Conservation (phyloP, 2,113 vertebrate species). For the Pollachius pollachius region DNA sequence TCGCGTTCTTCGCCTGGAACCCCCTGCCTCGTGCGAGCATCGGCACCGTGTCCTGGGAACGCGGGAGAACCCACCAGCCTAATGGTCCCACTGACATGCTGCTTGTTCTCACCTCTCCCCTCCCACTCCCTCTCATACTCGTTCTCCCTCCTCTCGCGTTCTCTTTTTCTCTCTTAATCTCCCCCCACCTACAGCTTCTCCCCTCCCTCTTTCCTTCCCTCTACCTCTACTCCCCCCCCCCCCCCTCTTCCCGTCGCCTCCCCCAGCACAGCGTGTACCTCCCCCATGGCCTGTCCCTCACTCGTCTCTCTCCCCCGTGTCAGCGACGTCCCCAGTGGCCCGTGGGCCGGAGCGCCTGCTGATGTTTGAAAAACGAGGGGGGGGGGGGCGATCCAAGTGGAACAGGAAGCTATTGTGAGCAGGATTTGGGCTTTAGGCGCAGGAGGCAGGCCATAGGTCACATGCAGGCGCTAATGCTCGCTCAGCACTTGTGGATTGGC, state of each 20-base stretch:
- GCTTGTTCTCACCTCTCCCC: constrained; percentile 50
- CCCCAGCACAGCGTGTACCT: constrained; percentile 29
- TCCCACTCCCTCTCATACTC: constrained; percentile 43
- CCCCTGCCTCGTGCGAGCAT: constrained; percentile 46
- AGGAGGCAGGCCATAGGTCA: constrained; percentile 77
- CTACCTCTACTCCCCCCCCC: constrained; percentile 22
- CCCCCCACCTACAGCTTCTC: constrained; percentile 13
- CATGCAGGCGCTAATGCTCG: constrained; percentile 78
- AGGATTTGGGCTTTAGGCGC: constrained; percentile 80
- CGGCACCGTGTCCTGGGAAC: constrained; percentile 51
- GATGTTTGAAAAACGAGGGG: constrained; percentile 69
- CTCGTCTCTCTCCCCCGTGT: constrained; percentile 50
- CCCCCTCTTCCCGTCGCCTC: constrained; percentile 20
- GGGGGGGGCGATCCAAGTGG: constrained; percentile 65
- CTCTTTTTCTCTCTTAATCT: constrained; percentile 41
- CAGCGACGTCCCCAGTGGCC: constrained; percentile 61
- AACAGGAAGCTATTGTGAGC: constrained; percentile 83
- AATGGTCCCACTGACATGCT: constrained; percentile 56
- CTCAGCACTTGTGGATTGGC: constrained; percentile 75
- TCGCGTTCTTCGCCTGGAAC: constrained; percentile 17
- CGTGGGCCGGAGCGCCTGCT: constrained; percentile 59
- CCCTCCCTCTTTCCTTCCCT: constrained; percentile 30
- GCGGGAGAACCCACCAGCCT: constrained; percentile 56
- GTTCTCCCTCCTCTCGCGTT: constrained; percentile 32
- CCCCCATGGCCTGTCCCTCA: constrained; percentile 28